Evolutionary conservation across 30 jellyfish, hydroid and myxozoan genomes (phyloP).

Genomic region (Catostylus mosaicus): DNA sequence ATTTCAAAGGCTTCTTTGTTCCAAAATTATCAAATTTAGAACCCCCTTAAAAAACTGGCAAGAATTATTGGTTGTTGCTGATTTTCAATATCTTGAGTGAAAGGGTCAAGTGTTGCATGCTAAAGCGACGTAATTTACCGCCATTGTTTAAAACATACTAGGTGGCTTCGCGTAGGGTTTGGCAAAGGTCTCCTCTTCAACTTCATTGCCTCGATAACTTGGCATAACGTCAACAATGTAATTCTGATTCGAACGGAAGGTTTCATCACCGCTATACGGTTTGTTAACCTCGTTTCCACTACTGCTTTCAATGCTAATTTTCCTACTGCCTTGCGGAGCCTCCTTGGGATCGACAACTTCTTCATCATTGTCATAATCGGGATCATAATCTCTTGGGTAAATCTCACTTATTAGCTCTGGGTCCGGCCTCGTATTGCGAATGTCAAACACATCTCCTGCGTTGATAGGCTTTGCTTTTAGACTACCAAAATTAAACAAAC

Average conservation of each 20-base stretch:
- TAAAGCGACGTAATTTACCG: too few species aligned
- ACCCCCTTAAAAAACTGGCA: too few species aligned
- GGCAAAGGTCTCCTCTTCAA: background rate
- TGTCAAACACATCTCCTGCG: slow-evolving; percentile 46
- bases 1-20: too few species aligned
- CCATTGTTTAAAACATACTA: slow-evolving; percentile 6
- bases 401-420: slow-evolving; percentile 70
- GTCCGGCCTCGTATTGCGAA: slow-evolving; percentile 18
- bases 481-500: background rate
- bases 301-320: background rate
- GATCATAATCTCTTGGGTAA: slow-evolving; percentile 85
- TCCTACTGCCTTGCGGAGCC: background rate
- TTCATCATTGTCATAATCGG: slow-evolving; percentile 44
- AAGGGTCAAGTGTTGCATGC: too few species aligned
- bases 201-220: slow-evolving; percentile 12
- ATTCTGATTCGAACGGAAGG: background rate
- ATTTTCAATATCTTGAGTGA: too few species aligned
- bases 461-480: slow-evolving; percentile 4
- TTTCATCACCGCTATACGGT: background rate
- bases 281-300: slow-evolving; percentile 1
- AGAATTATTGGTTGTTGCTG: too few species aligned
- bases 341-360: background rate
- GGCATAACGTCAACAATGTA: slow-evolving; percentile 37
- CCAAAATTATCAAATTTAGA: too few species aligned
- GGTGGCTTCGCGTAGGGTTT: slow-evolving; percentile 8